Evolutionary conservation across 2,888 invertebrate genomes (phyloP), one percentile per base, ranked within the genome.

Genomic region (Dolichomitus sp.): DNA sequence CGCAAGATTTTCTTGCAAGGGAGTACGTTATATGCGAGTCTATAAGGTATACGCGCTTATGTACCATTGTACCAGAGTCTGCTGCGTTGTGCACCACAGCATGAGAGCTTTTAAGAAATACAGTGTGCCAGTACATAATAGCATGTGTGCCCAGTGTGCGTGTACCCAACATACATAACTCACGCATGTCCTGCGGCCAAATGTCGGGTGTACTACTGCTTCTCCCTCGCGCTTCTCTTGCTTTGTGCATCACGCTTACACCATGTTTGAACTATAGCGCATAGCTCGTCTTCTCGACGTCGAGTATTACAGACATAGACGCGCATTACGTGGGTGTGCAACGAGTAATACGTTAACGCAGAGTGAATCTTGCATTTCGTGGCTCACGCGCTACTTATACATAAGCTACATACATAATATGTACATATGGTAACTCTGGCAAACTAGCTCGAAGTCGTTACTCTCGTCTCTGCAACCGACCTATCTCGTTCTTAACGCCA

Each of bases 141-240:
- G 42, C 9, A 45, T 30, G 63, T 70, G 19, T 63, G 42, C 12
- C 61, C 42, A 19, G 63, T 50, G 23, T 75, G 63, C 80, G 70
- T 66, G 48, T 70, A 57, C 65, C 69, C 48, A 57, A 65, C 70
- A 70, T 80, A 75, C 75, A 80, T 75, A 80, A 75, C 70, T 80
- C 75, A 80, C 70, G 75, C 69, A 59, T 70, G 75, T 57, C 80
- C 80, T 50, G 75, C 37, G 70, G 75, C 65, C 27, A 75, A 70
- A 80, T 76, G 81, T 81, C 81, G 68, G 66, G 59, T n/a, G 66
- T n/a, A n/a, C 59, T 42, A 17, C 59, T n/a, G 59, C 59, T 33
- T 37, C 59, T 59, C 30, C 37, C 33, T 50, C 69, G 11, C 2
- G 19, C 23, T 57, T 40, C 48, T 19, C 30, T 52, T 40, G 12